These are phyloP conservation scores for Drosophila anomelani DNA, from an alignment of 2,888 invertebrate species.

Conservation along the genomic window DNA sequence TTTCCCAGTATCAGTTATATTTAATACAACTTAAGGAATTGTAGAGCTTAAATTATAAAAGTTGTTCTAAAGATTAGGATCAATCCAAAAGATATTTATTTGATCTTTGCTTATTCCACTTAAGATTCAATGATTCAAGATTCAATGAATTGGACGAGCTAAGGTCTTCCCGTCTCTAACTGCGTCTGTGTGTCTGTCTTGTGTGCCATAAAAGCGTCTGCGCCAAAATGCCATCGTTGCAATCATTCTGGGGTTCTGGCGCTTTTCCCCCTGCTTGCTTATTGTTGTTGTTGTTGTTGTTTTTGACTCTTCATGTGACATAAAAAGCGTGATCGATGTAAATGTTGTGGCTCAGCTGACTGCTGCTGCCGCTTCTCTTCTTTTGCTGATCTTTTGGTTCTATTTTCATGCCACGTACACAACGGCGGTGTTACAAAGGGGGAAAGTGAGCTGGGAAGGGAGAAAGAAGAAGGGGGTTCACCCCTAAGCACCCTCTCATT, in stretches of 20 bases:
- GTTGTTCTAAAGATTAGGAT: not conserved
- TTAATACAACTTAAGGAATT: too few relatives aligned
- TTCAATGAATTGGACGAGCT: not conserved
- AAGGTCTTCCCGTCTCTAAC: not conserved
- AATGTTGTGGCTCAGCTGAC: slow-evolving; percentile 74
- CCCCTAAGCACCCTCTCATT: slow-evolving; percentile 9
- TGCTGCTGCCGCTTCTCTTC: slow-evolving; percentile 7
- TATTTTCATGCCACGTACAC: slow-evolving; percentile 67
- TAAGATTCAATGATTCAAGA: too few relatives aligned
- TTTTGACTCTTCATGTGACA: slow-evolving; percentile 71
- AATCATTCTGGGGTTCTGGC: slow-evolving; percentile 33
- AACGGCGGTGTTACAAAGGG: slow-evolving; percentile 5
- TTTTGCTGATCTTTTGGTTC: slow-evolving; percentile 72
- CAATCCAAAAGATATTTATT: not conserved
- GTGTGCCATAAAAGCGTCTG: slow-evolving; percentile 74
- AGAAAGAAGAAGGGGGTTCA: slow-evolving; percentile 10
- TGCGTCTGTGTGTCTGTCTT: slow-evolving; percentile 4
- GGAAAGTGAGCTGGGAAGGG: not conserved
- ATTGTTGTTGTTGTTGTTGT: not conserved
- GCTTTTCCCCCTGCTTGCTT: slow-evolving; percentile 27
- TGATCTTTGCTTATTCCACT: too few relatives aligned
- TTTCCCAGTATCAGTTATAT: too few relatives aligned
- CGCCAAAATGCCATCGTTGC: slow-evolving; percentile 58
- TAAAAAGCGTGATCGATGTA: slow-evolving; percentile 81
- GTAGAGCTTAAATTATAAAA: rapidly evolving